Percentiles rank a stretch among this genome's conserved stretches.
Evolutionary conservation across 2,888 invertebrate genomes (phyloP).

Genomic region (Eilema depressum): DNA sequence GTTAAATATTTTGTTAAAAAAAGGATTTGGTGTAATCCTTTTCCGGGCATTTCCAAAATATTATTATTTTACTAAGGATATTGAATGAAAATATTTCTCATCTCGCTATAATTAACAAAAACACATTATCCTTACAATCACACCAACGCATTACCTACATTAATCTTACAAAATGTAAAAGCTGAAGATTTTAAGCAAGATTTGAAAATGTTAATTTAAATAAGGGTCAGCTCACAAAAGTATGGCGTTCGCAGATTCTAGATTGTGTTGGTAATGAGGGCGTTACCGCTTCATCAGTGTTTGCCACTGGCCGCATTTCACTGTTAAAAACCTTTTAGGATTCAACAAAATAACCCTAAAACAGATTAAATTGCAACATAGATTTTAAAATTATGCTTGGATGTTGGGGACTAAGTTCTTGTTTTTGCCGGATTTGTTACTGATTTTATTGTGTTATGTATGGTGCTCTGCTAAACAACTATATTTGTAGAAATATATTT

Average conservation of each 20-base stretch:
- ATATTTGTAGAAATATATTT: slow-evolving; percentile 9
- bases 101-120: slow-evolving; percentile 33
- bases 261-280: slow-evolving; percentile 31
- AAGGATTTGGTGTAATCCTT: too few relatives aligned
- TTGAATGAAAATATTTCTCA: slow-evolving; percentile 21
- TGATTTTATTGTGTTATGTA: slow-evolving; percentile 29
- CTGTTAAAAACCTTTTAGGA: slow-evolving; percentile 22
- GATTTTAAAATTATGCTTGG: slow-evolving; percentile 48
- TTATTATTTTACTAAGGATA: not conserved
- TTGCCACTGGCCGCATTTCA: slow-evolving; percentile 33
- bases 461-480: slow-evolving; percentile 33
- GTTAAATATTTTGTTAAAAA: not conserved
- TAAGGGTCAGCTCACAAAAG: slow-evolving; percentile 31
- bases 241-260: slow-evolving; percentile 34
- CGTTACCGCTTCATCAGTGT: slow-evolving; percentile 31
- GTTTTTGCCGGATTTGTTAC: slow-evolving; percentile 46
- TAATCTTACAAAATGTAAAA: slow-evolving; percentile 29
- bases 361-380: slow-evolving; percentile 50
- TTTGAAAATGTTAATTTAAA: slow-evolving; percentile 43
- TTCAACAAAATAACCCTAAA: not conserved
- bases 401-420: slow-evolving; percentile 44
- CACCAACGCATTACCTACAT: slow-evolving; percentile 30
- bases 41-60: not conserved
- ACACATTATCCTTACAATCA: slow-evolving; percentile 36
- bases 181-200: slow-evolving; percentile 42